Conservation (phyloP, 2,113 vertebrate species). For the Crotalus viridis region DNA sequence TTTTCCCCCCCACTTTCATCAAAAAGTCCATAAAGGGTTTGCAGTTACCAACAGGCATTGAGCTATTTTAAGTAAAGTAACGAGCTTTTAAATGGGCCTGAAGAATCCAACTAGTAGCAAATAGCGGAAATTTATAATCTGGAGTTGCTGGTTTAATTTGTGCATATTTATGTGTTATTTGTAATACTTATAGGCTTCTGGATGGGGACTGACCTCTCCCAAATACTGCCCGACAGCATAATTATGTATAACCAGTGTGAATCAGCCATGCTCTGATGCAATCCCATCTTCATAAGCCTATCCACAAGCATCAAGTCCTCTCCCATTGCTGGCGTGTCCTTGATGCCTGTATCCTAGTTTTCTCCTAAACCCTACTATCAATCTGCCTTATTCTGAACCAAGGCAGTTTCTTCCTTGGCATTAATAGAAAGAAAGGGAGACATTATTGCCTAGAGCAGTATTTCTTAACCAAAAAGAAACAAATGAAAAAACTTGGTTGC, state of each 20-base stretch:
- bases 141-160: not conserved
- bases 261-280: not conserved
- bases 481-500: not conserved
- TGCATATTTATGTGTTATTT: not conserved
- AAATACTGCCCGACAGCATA: not conserved
- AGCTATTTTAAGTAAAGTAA: not conserved
- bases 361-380: not conserved
- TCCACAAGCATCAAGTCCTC: not conserved
- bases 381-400: not conserved
- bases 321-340: not conserved
- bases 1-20: not conserved
- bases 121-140: not conserved
- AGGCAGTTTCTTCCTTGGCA: not conserved
- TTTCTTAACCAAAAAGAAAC: not conserved
- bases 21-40: not conserved
- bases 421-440: not conserved
- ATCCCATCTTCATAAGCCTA: not conserved
- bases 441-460: not conserved
- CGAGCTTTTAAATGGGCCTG: not conserved
- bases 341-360: not conserved
- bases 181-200: not conserved
- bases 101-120: not conserved
- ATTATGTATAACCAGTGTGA: not conserved
- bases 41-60: not conserved
- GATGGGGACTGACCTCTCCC: not conserved